Percentiles rank a stretch among this genome's conserved stretches.
These are phyloP conservation scores for Trididemnum miniatum DNA, from an alignment of 23 tunicate species.

Conservation along the genomic window DNA sequence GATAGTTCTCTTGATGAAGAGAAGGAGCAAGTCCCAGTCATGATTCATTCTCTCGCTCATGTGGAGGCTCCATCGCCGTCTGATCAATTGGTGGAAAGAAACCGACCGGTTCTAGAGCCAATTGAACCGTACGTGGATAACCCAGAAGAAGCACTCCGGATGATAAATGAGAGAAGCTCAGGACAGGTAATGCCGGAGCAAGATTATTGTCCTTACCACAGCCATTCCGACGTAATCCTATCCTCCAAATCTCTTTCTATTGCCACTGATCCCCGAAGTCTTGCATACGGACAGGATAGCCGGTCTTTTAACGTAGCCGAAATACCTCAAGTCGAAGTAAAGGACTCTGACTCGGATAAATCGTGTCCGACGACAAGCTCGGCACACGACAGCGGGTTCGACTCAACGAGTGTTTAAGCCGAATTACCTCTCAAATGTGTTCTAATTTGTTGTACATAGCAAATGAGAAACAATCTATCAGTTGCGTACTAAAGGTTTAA, in stretches of 20 bases:
- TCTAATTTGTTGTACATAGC: too few relatives aligned
- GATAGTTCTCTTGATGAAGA: not conserved
- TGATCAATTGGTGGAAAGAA: not conserved
- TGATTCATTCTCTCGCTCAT: not conserved
- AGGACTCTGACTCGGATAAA: not conserved
- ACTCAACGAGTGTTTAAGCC: not conserved
- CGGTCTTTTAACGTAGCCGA: not conserved
- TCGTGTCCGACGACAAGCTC: not conserved
- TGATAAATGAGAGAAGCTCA: not conserved
- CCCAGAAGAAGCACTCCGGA: constrained; percentile 2
- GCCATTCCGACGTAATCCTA: not conserved
- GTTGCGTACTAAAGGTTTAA: too few relatives aligned
- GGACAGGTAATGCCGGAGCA: not conserved
- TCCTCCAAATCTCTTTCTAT: not conserved
- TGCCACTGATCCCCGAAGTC: not conserved
- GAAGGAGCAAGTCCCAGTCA: not conserved
- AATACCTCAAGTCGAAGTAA: not conserved
- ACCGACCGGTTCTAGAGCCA: not conserved
- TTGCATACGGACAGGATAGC: not conserved
- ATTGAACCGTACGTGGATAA: constrained; percentile 14
- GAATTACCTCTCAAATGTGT: too few relatives aligned
- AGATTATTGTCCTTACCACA: constrained; percentile 4
- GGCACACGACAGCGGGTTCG: not conserved
- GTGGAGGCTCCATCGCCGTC: not conserved
- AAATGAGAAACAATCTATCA: too few relatives aligned